Conservation (phyloP, 1,140 invertebrate genomes). For the Coboldia fuscipes region DNA sequence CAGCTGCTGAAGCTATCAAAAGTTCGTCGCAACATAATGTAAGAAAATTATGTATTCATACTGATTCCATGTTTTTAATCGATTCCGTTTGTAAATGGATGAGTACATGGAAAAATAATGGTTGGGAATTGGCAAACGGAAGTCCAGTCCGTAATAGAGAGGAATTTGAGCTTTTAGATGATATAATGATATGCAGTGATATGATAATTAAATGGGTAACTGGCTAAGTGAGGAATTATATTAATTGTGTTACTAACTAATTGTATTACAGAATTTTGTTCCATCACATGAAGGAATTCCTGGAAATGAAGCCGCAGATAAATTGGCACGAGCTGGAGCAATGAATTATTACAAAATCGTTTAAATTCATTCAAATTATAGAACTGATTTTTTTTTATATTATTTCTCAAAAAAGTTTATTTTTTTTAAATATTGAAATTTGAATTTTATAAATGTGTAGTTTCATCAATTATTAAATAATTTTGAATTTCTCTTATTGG, state of each 20-base stretch:
- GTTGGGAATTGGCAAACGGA: conserved; percentile 52
- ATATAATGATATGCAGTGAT: conserved; percentile 24
- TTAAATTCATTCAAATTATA: no score
- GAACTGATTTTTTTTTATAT: no score
- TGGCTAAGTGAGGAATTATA: conserved; percentile 23
- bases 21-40: conserved; percentile 46
- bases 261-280: conserved; percentile 34
- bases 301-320: conserved; percentile 85
- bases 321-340: conserved; percentile 47
- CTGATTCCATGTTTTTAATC: conserved; percentile 89
- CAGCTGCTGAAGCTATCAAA: conserved; percentile 60
- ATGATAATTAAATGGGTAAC: conserved; percentile 51
- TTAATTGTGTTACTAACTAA: no score
- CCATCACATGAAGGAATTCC: conserved; percentile 55
- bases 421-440: no score
- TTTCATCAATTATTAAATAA: no score
- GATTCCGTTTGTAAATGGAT: conserved; percentile 77
- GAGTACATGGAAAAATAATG: conserved; percentile 62
- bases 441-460: no score
- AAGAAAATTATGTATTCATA: conserved; percentile 54
- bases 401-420: no score
- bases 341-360: no score
- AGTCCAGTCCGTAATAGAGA: conserved; percentile 63
- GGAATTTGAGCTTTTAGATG: conserved; percentile 59
- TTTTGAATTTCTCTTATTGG: no score